These are phyloP conservation scores for Lasioglossum figueresi DNA, from an alignment of 2,888 invertebrate species.

Conservation along the genomic window DNA sequence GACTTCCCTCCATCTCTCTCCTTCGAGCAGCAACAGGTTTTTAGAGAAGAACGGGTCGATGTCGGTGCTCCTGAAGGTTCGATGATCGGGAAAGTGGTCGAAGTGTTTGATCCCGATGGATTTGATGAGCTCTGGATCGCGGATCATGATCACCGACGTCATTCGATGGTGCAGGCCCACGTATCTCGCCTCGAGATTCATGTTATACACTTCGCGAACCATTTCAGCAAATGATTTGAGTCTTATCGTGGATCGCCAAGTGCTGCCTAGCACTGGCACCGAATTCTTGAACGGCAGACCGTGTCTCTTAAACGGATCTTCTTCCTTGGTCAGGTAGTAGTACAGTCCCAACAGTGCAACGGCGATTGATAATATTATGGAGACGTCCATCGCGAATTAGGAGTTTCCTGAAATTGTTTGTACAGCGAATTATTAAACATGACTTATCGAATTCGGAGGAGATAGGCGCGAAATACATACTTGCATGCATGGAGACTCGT, in stretches of 20 bases:
- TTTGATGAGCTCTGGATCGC: constrained; percentile 78
- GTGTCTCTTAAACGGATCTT: constrained; percentile 51
- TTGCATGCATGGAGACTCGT: neutral
- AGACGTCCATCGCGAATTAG: constrained; percentile 24
- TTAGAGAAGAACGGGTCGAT: constrained; percentile 67
- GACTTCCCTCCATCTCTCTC: constrained; percentile 85
- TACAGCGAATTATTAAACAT: neutral
- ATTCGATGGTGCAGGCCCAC: constrained; percentile 71
- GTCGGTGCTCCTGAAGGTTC: constrained; percentile 58
- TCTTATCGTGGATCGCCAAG: constrained; percentile 40
- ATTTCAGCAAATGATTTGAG: constrained; percentile 32
- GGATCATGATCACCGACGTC: constrained; percentile 71
- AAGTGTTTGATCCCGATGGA: constrained; percentile 70
- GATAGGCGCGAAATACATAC: neutral
- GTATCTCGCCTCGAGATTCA: constrained; percentile 63
- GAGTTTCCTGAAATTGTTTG: neutral
- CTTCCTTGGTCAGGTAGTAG: neutral
- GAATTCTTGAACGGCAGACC: constrained; percentile 58
- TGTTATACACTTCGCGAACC: constrained; percentile 54
- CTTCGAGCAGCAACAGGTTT: constrained; percentile 73
- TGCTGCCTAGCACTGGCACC: constrained; percentile 57
- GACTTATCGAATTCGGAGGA: neutral
- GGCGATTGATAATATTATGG: constrained; percentile 24
- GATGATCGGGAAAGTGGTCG: constrained; percentile 69
- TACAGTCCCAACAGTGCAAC: neutral